phyloP scores from a whole-genome alignment of 2,113 vertebrate species.

The Penelope pileata region DNA sequence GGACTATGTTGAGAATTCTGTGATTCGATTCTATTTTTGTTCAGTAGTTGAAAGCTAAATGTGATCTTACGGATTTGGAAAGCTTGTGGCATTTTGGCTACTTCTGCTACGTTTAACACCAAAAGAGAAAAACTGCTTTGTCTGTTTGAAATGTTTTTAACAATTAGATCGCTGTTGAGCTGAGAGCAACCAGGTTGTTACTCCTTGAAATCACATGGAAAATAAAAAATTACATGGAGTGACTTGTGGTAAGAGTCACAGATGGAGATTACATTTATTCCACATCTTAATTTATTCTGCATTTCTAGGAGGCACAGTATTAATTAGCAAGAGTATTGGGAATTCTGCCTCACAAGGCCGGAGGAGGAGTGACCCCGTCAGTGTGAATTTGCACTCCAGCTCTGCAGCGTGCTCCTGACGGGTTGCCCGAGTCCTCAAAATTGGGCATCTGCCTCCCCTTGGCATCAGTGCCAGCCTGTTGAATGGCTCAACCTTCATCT shows the following conservation, averaged over 20 bases:
- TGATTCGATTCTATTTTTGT: conserved; percentile 53
- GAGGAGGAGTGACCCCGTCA: not conserved
- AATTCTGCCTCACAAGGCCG: not conserved
- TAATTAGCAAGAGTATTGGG: not conserved
- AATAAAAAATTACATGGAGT: no score
- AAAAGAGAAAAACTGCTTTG: not conserved
- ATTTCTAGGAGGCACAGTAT: not conserved
- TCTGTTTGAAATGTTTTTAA: conserved; percentile 30
- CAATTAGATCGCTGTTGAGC: conserved; percentile 6
- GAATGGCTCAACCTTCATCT: not conserved
- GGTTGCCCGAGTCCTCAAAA: not conserved
- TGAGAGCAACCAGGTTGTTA: conserved; percentile 3
- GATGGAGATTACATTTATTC: conserved; percentile 3
- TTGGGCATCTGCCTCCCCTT: not conserved
- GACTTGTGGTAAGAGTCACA: not conserved
- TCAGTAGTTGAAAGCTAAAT: conserved; percentile 4
- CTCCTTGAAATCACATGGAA: conserved; percentile 24
- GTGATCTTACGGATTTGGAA: not conserved
- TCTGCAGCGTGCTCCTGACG: not conserved
- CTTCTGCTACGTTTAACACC: not conserved
- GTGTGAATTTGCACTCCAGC: not conserved
- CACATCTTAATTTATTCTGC: not conserved
- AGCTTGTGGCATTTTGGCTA: conserved; percentile 14
- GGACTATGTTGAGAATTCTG: conserved; percentile 6
- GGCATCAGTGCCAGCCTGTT: not conserved